Conservation (phyloP, 2,113 vertebrate genomes). For the Fregetta grallaria region DNA sequence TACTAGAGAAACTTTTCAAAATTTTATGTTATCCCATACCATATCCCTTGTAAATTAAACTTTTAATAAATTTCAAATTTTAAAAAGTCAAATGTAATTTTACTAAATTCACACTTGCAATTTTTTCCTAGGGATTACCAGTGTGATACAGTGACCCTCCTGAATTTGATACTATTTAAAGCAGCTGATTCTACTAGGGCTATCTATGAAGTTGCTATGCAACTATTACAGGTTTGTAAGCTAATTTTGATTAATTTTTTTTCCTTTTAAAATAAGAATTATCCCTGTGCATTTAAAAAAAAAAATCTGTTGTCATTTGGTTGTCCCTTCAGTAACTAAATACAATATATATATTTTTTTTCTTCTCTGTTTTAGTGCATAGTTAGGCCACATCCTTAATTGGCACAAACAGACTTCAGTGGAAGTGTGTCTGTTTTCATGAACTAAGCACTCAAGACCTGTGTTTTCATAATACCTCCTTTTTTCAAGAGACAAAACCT, state of each 20-base stretch:
- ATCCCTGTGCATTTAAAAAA: not conserved
- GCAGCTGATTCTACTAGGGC: slow-evolving; percentile 95
- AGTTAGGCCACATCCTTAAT: not conserved
- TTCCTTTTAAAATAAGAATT: not conserved
- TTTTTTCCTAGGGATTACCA: slow-evolving; percentile 91
- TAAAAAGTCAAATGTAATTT: not conserved
- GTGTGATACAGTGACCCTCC: slow-evolving; percentile 97
- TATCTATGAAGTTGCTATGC: slow-evolving; percentile 98
- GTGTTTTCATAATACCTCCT: not conserved
- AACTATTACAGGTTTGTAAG: slow-evolving; percentile 92
- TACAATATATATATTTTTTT: not conserved
- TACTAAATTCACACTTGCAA: not conserved
- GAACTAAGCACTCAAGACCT: not conserved
- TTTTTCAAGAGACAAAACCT: not conserved
- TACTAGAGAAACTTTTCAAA: not conserved
- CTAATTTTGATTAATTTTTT: not conserved
- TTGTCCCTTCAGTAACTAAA: not conserved
- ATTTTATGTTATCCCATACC: not conserved
- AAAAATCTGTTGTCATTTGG: not conserved
- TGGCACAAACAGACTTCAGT: not conserved
- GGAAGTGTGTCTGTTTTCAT: not conserved
- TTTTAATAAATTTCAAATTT: not conserved
- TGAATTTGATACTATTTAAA: slow-evolving; percentile 98
- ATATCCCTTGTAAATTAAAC: not conserved
- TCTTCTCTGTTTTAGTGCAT: not conserved